Evolutionary conservation across 2,113 vertebrate species (phyloP).

Genomic region (Nettapus auritus): DNA sequence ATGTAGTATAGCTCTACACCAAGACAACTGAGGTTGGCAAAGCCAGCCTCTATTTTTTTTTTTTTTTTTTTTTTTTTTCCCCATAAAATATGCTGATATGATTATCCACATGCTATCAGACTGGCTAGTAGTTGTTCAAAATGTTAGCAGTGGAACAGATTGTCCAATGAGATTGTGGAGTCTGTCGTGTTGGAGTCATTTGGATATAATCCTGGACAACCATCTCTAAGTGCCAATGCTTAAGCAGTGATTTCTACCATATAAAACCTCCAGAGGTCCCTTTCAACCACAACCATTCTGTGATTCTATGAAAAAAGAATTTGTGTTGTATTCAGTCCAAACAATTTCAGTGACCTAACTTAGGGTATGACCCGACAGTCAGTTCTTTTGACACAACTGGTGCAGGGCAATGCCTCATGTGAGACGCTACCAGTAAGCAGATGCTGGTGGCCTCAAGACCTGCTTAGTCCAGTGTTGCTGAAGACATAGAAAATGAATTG

Average conservation of each 20-base stretch:
- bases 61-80: not conserved
- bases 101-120: not conserved
- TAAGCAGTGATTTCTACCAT: not conserved
- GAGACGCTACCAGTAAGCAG: not conserved
- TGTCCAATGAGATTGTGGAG: not conserved
- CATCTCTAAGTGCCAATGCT: not conserved
- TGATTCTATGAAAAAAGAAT: not conserved
- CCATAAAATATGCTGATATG: not conserved
- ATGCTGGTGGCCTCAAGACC: not conserved
- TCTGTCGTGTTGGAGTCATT: not conserved
- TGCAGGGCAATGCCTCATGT: not conserved
- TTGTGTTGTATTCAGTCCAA: not conserved
- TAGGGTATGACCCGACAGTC: not conserved
- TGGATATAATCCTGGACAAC: rapidly evolving
- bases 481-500: not conserved
- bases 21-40: not conserved
- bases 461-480: not conserved
- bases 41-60: not conserved
- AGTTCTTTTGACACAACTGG: not conserved
- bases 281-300: not conserved
- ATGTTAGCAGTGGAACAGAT: not conserved
- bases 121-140: not conserved
- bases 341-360: not conserved
- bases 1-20: not conserved
- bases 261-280: not conserved